A percentile compares a stretch with the other conserved stretches of the same genome.
Evolutionary conservation across 2,888 invertebrate genomes (phyloP).

Genomic region (Drosophila meridionalis): DNA sequence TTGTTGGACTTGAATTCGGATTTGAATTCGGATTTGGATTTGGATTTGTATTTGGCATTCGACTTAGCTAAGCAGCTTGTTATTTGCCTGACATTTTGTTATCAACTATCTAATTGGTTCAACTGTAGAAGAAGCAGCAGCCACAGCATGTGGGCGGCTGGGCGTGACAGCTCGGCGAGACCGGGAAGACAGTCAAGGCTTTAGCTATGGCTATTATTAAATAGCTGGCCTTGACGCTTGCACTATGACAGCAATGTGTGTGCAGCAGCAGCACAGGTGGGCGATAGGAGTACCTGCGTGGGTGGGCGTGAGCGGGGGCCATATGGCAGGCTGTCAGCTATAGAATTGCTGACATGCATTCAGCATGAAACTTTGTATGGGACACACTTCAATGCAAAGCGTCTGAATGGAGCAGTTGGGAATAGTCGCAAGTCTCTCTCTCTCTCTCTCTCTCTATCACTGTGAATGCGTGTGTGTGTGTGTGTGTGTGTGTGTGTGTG

Average conservation of each 20-base stretch:
- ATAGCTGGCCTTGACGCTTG: slow-evolving; percentile 38
- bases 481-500: slow-evolving; percentile 1
- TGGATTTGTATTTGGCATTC: background rate
- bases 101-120: slow-evolving; percentile 29
- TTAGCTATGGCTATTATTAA: slow-evolving; percentile 43
- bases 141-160: background rate
- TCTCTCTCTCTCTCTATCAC: slow-evolving; percentile 6
- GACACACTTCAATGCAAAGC: slow-evolving; percentile 64
- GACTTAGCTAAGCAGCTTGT: slow-evolving; percentile 10
- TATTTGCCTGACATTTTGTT: slow-evolving; percentile 32
- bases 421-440: background rate
- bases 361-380: slow-evolving; percentile 61
- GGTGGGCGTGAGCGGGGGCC: background rate
- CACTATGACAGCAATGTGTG: slow-evolving; percentile 5
- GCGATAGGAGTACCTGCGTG: background rate
- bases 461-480: background rate
- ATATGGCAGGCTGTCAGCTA: slow-evolving; percentile 27
- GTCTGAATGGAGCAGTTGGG: slow-evolving; percentile 16
- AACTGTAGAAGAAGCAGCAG: background rate
- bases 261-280: background rate
- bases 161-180: slow-evolving; percentile 3
- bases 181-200: slow-evolving; percentile 29
- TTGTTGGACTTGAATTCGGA: background rate
- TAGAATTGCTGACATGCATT: slow-evolving; percentile 65
- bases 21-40: background rate